Base-by-base conservation (phyloP, 1,140 invertebrate species). In the Drosophila santomea region DNA sequence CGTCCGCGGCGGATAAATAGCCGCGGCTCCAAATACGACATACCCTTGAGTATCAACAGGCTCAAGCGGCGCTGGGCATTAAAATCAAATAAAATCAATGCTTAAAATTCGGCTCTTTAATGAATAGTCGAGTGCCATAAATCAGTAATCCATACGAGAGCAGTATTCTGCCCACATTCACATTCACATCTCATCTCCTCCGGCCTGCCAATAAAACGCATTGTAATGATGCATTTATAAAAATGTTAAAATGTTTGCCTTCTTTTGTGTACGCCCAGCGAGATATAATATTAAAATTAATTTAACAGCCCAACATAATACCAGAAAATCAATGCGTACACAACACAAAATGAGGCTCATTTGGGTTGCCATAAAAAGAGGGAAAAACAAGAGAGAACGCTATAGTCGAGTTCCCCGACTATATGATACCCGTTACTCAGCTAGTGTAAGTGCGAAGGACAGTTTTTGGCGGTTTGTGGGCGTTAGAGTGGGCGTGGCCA, bases 11-110 rank as follows among this genome's bases (percentile, higher is more conserved):
- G 72, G 78, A 80, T 80, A 80, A 80, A 80, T 76, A 60, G 77
- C 57, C 74, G 45, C 47, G 25, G n/a, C 28, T 12, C 47, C 8
- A 7, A 50, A n/a, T n/a, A n/a, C n/a, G n/a, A n/a, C 25, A 50
- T 50, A 25, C 28, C 28, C 32, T 36, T 17, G 32, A 28, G 12
- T 20, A 20, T 45, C 17, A 17, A 17, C 17, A 11, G 17, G 28
- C 50, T 52, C 50, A 52, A 52, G 50, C 50, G 36, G 41, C 36
- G 54, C 39, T 44, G 39, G 73, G 75, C 88, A 86, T 86, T 86
- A 86, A 86, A 86, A 88, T 88, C 83, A 59, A 86, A 86, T 86
- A 86, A 86, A 86, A 86, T 88, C 83, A 88, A 83, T 88, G 75
- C 74, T 83, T 73, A 69, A 80, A 84, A 73, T 59, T 74, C 55